These are phyloP conservation scores for Polypterus bichir DNA, from an alignment of 2,113 vertebrate genomes.

Conservation along the genomic window DNA sequence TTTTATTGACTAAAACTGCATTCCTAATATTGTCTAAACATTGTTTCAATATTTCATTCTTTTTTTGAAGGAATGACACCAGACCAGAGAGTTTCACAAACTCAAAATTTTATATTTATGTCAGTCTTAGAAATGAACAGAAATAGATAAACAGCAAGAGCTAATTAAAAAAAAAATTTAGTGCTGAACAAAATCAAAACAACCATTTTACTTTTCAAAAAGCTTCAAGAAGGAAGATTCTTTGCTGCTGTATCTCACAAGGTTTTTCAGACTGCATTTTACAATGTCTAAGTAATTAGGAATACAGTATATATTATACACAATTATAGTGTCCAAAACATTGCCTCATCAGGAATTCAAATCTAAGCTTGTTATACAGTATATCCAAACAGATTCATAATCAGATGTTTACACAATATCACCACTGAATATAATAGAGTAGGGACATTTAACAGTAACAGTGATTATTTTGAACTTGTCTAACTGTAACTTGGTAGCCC, in stretches of 20 bases:
- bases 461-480: too few species aligned
- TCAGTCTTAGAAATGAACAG: slow-evolving; percentile 30
- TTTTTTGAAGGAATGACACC: too few species aligned
- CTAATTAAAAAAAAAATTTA: slow-evolving; percentile 25
- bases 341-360: slow-evolving; percentile 12
- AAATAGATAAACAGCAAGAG: slow-evolving; percentile 29
- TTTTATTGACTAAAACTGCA: too few species aligned
- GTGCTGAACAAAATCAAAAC: slow-evolving; percentile 19
- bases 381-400: slow-evolving; percentile 11
- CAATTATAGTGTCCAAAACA: slow-evolving; percentile 4
- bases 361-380: slow-evolving; percentile 8
- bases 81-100: slow-evolving; percentile 13
- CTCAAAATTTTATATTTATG: slow-evolving; percentile 30
- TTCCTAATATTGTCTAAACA: too few species aligned
- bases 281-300: slow-evolving; percentile 2
- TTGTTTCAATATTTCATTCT: too few species aligned
- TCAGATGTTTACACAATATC: slow-evolving; percentile 11
- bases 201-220: slow-evolving; percentile 8
- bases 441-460: background rate
- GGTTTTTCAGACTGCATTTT: slow-evolving; percentile 7
- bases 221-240: slow-evolving; percentile 14
- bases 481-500: background rate
- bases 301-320: slow-evolving; percentile 10
- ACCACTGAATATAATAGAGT: slow-evolving; percentile 5
- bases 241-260: slow-evolving; percentile 12